phyloP scores from a whole-genome alignment of 2,888 invertebrate species.

The Rhabditoides inermis region DNA sequence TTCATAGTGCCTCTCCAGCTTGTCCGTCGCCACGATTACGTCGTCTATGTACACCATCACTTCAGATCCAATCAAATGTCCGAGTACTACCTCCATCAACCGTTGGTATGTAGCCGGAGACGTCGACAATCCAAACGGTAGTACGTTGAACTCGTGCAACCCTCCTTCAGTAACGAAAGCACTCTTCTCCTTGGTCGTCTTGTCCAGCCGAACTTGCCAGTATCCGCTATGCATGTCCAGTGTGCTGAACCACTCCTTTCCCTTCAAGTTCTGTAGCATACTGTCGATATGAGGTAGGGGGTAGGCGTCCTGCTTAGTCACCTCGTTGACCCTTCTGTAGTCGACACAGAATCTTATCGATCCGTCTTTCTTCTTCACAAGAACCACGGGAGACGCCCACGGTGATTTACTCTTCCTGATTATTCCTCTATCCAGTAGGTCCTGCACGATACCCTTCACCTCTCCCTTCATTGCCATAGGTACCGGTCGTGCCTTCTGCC shows the following conservation, averaged over 20 bases:
- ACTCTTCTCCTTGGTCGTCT: constrained; percentile 16
- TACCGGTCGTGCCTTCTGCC: constrained; percentile 4
- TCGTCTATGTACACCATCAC: constrained; percentile 19
- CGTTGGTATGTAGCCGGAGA: constrained; percentile 33
- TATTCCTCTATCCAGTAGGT: constrained; percentile 3
- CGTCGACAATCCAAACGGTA: constrained; percentile 30
- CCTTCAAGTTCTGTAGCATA: constrained; percentile 6
- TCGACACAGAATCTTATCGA: constrained; percentile 17
- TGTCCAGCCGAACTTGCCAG: constrained; percentile 20
- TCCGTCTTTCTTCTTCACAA: constrained; percentile 13
- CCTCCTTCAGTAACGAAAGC: constrained; percentile 19
- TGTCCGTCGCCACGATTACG: constrained; percentile 4
- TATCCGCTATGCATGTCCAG: constrained; percentile 19
- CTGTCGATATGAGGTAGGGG: constrained; percentile 18
- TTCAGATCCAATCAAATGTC: no score
- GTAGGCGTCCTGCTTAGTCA: constrained; percentile 14
- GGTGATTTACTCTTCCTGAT: neutral
- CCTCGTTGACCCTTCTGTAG: constrained; percentile 13
- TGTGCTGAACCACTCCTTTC: constrained; percentile 8
- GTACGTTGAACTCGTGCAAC: constrained; percentile 24
- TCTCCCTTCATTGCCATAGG: constrained; percentile 1
- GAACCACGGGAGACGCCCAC: constrained; percentile 1
- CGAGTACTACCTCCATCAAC: constrained; percentile 14
- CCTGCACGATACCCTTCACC: neutral
- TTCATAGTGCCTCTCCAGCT: constrained; percentile 1